Evolutionary conservation across 2,888 invertebrate genomes (phyloP).

Genomic region (Chromoteleia sp.): DNA sequence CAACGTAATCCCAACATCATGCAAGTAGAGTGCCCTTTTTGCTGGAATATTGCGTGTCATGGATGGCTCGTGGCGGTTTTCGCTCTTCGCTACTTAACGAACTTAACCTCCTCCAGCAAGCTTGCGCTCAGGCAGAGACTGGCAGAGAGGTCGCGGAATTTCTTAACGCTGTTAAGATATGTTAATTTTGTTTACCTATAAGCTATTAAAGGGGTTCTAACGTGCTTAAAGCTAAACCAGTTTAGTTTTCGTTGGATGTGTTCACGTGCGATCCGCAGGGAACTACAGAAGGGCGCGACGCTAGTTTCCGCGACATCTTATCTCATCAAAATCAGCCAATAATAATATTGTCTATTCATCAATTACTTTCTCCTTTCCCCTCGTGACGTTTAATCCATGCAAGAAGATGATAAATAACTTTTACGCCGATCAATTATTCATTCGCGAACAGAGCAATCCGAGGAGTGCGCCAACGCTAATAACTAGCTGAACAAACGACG

Average conservation of each 20-base stretch:
- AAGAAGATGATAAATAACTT: conserved; percentile 45
- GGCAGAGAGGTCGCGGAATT: conserved; percentile 79
- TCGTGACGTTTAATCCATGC: conserved; percentile 22
- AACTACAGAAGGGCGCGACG: conserved; percentile 69
- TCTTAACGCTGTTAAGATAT: conserved; percentile 85
- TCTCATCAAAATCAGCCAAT: conserved; percentile 58
- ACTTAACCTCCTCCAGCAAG: conserved; percentile 80
- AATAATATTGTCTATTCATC: conserved; percentile 54
- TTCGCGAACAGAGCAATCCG: conserved; percentile 80
- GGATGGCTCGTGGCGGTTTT: conserved; percentile 82
- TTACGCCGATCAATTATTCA: conserved; percentile 71
- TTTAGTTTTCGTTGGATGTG: conserved; percentile 84
- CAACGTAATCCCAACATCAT: conserved; percentile 63
- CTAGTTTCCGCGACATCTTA: conserved; percentile 49
- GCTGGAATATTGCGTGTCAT: conserved; percentile 80
- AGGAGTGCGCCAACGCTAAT: conserved; percentile 83
- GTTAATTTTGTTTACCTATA: conserved; percentile 85
- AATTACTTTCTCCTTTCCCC: conserved; percentile 31
- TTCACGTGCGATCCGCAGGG: conserved; percentile 79
- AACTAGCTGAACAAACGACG: conserved; percentile 82
- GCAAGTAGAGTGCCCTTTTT: conserved; percentile 69
- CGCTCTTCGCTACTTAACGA: conserved; percentile 83
- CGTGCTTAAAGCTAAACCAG: conserved; percentile 84
- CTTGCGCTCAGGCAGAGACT: conserved; percentile 67
- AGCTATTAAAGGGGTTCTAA: conserved; percentile 84